phyloP scores from a whole-genome alignment of 2,888 invertebrate genomes.

The Xanthia icteritia region DNA sequence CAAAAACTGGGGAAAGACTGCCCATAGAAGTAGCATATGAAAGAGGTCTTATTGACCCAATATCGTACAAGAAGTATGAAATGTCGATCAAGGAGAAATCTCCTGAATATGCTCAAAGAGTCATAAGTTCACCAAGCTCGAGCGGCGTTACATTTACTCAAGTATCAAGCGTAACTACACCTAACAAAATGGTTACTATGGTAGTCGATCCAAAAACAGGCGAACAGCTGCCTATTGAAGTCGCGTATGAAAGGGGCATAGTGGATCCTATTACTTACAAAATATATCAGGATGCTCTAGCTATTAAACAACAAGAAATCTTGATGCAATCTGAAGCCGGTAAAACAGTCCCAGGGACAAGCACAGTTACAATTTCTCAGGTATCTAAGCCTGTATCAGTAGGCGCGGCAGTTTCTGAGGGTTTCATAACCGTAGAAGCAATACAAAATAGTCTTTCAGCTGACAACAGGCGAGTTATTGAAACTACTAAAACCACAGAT shows the following conservation, averaged over 20 bases:
- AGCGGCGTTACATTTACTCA: conserved; percentile 68
- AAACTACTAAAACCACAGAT: conserved; percentile 66
- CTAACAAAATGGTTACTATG: conserved; percentile 66
- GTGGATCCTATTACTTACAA: conserved; percentile 76
- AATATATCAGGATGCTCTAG: conserved; percentile 67
- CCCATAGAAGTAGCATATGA: conserved; percentile 94
- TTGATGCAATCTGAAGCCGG: conserved; percentile 45
- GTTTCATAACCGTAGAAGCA: conserved; percentile 89
- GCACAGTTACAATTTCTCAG: conserved; percentile 73
- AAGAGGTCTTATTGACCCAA: conserved; percentile 88
- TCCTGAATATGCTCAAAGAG: conserved; percentile 68
- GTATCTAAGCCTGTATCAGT: conserved; percentile 89
- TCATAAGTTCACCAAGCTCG: conserved; percentile 60
- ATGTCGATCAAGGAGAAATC: conserved; percentile 78
- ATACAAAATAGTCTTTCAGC: conserved; percentile 85
- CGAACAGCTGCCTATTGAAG: conserved; percentile 93
- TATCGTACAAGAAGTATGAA: conserved; percentile 85
- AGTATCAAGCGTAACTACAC: conserved; percentile 67
- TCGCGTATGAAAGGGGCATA: conserved; percentile 90
- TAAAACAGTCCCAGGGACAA: conserved; percentile 66
- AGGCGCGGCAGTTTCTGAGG: conserved; percentile 90
- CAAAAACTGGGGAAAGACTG: conserved; percentile 94
- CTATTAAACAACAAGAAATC: conserved; percentile 55
- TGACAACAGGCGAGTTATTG: conserved; percentile 77
- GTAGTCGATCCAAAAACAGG: conserved; percentile 93